Base-by-base conservation (phyloP, 2,888 invertebrate species). In the Ophonus ardosiacus region DNA sequence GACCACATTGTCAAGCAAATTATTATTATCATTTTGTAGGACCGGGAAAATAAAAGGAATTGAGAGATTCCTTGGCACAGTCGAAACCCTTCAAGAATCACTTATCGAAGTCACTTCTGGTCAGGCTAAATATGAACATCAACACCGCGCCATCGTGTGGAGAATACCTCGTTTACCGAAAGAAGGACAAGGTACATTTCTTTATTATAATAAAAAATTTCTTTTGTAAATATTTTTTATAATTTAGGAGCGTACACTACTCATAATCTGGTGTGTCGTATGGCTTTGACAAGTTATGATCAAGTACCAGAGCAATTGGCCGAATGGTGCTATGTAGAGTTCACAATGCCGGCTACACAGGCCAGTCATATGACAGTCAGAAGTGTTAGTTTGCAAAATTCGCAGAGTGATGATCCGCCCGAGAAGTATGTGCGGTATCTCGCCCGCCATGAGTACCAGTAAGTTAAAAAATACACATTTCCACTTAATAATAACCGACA, bases 401-500 rank as follows among this genome's bases (percentile, higher is more conserved):
- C 96, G 87, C 97, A 97, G 89, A 94, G 95, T 90, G 96, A 96
- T 89, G 95, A 96, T 87, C 98, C 99, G 38, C 99, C 99, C 13
- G 99, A 99, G 93, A 99, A 99, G 93, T 99, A 98, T 92, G 99
- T 99, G 85, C 94, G 98, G 88, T 98, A 99, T 92, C 93, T 98
- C 88, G 98, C 99, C 81, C 94, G 98, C 86, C 99, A 99, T 92
- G 98, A 98, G 92, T 98, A 98, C 93, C 95, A 94, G 97, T 97
- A 90, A 61, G 59, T 21, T 24, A 51, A 10, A 59, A 59, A 21
- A 21, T 21, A 21, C 21, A 21, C 21, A 21, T 21, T 21, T 21
- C 3, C 3, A 21, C 21, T 21, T 21, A 3, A 2, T 21, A 21
- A 2, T 21, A 2, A n/a, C n/a, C n/a, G n/a, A n/a, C n/a, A n/a